A percentile compares a stretch with the other conserved stretches of the same genome.
These are phyloP conservation scores for Chrysolina oricalcia DNA, from an alignment of 2,888 invertebrate genomes.

Conservation along the genomic window DNA sequence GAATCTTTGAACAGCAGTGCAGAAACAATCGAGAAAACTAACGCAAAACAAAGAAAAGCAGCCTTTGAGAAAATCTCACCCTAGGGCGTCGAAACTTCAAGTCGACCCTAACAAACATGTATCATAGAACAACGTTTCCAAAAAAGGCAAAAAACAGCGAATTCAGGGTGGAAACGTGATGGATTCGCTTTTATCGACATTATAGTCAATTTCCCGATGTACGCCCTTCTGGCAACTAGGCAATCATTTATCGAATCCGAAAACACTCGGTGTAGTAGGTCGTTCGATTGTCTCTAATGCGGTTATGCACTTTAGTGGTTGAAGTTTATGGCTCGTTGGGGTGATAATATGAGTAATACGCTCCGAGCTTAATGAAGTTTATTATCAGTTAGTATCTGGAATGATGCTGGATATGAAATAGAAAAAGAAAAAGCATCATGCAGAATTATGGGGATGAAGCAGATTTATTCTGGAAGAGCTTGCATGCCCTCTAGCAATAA, in stretches of 20 bases:
- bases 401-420: not conserved
- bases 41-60: slow-evolving; percentile 14
- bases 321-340: slow-evolving; percentile 38
- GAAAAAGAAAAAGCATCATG: not conserved
- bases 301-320: slow-evolving; percentile 35
- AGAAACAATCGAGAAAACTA: not conserved
- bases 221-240: slow-evolving; percentile 26
- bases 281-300: slow-evolving; percentile 33
- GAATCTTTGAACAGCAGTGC: not conserved
- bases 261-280: not conserved
- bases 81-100: slow-evolving; percentile 20
- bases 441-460: not conserved
- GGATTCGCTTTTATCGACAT: slow-evolving; percentile 44
- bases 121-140: slow-evolving; percentile 12
- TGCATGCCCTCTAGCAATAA: not conserved
- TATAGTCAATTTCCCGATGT: slow-evolving; percentile 41
- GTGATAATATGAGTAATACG: slow-evolving; percentile 13
- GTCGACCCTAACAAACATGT: not conserved
- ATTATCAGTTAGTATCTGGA: slow-evolving; percentile 1
- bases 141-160: slow-evolving; percentile 7
- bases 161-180: slow-evolving; percentile 18
- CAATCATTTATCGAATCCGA: slow-evolving; percentile 12
- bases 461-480: not conserved
- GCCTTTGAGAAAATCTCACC: slow-evolving; percentile 17
- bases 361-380: not conserved